Evolutionary conservation across 1,140 invertebrate species (phyloP), one percentile per base, ranked within the genome.

Genomic region (Apis laboriosa): DNA sequence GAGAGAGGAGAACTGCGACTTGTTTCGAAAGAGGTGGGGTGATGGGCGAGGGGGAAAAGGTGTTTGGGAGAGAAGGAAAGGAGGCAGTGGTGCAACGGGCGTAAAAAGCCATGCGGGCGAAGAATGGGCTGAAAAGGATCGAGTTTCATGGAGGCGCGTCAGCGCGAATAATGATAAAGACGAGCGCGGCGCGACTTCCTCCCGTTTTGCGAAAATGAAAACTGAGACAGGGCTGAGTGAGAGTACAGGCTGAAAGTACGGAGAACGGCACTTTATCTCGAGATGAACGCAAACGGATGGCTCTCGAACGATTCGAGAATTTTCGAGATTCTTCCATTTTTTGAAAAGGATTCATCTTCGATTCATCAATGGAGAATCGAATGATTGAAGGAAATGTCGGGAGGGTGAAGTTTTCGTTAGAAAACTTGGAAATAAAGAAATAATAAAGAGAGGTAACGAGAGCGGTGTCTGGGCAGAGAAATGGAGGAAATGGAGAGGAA

Each of bases 361-460:
- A 7, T 2, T 53, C 7, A 15, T 24, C 0, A 15, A 24, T 24
- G 1, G 7, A 15, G 24, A 17, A 56, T 19, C 15, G 15, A 15
- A 55, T 1, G 55, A 19, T 5, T 17, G 5, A 17, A 56, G 15
- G 55, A 13, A 56, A 17, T 17, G 2, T 12, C 11, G 55, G 13
- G 55, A 56, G 17, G 17, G 55, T 17, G n/a, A n/a, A n/a, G 55
- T 56, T 55, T 55, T 17, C 5, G 17, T 17, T 7, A 17, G 55
- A 56, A 19, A 66, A 34, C 9, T 66, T 19, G 70, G 60, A 68
- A 60, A 68, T 85, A 87, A 87, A 85, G 83, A 7, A 85, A 82
- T 81, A 85, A 78, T 87, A 78, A 78, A 86, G 58, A 15, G 15
- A 55, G 28, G 58, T 71, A 88, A 87, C 80, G 61, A 61, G 80